Evolutionary conservation across 2,888 invertebrate genomes (phyloP), one percentile per base, ranked within the genome.

Genomic region (Galeopsomyia nigrocyanea): DNA sequence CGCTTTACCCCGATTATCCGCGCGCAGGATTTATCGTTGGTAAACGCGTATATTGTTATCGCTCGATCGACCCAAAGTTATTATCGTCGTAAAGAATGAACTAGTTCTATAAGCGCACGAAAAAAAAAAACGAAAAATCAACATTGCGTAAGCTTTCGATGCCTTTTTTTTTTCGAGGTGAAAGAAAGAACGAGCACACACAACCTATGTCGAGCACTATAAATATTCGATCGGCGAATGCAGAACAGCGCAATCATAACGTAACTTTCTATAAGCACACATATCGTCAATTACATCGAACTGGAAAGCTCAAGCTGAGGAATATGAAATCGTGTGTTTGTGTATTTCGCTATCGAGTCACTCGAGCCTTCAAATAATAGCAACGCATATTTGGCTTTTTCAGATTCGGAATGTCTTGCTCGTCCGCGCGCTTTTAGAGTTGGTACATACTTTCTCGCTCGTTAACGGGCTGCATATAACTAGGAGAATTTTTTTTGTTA

Each of bases 371-470:
- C 1, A 39, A 39, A 39, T 39, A 39, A 9, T 39, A 39, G 39
- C 39, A 39, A 39, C 26, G 26, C 5, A 39, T 7, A 39, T 39
- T 39, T 13, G 39, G 39, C 39, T 39, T 39, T 39, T 26, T 26
- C 5, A 3, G 5, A 39, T 31, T n/a, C 62, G 16, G 31, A 2
- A n/a, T 26, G 16, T n/a, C 22, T 14, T 1, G 47, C 6, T 39
- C 26, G n/a, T n/a, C 46, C 31, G 21, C 57, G 47, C 46, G n/a
- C 31, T 17, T 57, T 22, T 22, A 3, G n/a, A n/a, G 58, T 60
- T 26, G 39, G 57, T 56, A 68, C 31, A 69, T 56, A 55, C 62
- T 63, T 58, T 58, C 69, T 70, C 69, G 64, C 62, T 70, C 26
- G 26, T 26, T 26, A 26, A 70, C 51, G n/a, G 19, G n/a, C 22